Evolutionary conservation across 2,797 vertebrate species (phyloP), one percentile per base, ranked within the genome.

Genomic region (Loriculus beryllinus): DNA sequence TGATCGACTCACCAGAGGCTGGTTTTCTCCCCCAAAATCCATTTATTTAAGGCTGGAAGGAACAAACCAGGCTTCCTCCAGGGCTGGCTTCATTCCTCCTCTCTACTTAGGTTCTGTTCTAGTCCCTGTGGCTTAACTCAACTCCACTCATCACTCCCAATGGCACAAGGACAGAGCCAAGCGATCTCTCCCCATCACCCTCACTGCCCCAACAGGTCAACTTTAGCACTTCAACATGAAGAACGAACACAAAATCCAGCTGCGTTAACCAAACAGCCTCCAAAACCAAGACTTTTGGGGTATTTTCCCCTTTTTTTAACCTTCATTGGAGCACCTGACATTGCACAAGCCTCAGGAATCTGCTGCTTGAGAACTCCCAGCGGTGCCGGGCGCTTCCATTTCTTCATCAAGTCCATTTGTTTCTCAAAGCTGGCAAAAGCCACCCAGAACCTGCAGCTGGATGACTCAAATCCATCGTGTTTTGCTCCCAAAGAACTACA

Each of bases 331-430:
- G 22, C 4, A 4, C 21, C 43, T 12, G 47, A 12, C 8, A 3
- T 8, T 4, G 8, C 12, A 17, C 0, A 3, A 31, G 22, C 33
- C 8, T 37, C 13, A 1, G 1, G 11, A 25, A 47, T 10, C 64
- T 12, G 42, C n/a, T 2, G 54, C n/a, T 29, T 2, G 62, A 16
- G 25, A 8, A 68, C 25, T 11, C 1, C 14, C 39, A 3, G 35
- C 1, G 2, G 9, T 19, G 29, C 8, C 0, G 2, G 25, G 7
- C 3, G 0, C 9, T 12, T 18, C 29, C 51, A n/a, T 9, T 19
- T 52, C 51, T n/a, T n/a, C 52, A 21, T 16, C 26, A 1, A 16
- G 11, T 8, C 0, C 1, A 19, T n/a, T 35, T 39, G 21, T 33
- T 48, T 21, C 37, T 19, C 28, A 14, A 25, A 47, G 9, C 1